Base-by-base conservation (phyloP, 2,888 invertebrate genomes). In the Agriopis marginaria region DNA sequence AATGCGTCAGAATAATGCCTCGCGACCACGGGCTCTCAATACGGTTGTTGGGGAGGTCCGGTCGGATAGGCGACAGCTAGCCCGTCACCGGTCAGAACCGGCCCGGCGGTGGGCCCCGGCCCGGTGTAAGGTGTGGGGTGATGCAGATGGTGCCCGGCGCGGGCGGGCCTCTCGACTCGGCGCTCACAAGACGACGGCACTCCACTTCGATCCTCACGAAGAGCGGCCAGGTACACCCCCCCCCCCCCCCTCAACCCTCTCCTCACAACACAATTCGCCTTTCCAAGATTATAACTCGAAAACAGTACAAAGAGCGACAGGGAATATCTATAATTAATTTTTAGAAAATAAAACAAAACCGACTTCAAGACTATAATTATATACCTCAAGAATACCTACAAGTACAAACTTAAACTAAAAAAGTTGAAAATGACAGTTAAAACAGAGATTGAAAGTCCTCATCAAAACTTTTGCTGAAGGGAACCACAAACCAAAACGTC, bases 161-260 rank as follows among this genome's bases (percentile, higher is more conserved):
- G 77, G 83, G 85, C 79, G 85, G 85, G 77, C 84, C 84, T 67
- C 76, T 78, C 75, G 91, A 95, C 86, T 90, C 96, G 87, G 96
- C 96, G 90, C 95, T 96, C 91, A 96, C 96, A 82, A 95, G 96
- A 89, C 95, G 97, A 86, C 95, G 97, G 81, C 96, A 97, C 95
- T 97, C 97, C 93, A 96, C 97, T 87, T 96, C 96, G 87, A 95
- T 96, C 93, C 95, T 96, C 92, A 95, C 94, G 86, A 93, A 95
- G 92, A 95, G 93, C 93, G 95, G 94, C 86, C 95, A 95, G 95
- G 95, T 95, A 95, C 80, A 12, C 17, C 45, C 45, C 23, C 32
- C 23, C 4, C 23, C 8, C 14, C 32, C 23, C 4, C 23, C 8
- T 10, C 32, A 23, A 23, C 7, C 12, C 45, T 8, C 54, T 8